A percentile compares a stretch with the other conserved stretches of the same genome.
Evolutionary conservation across 53 echinoderm and acorn worm genomes (phyloP).

Genomic region (Henricia sp.): DNA sequence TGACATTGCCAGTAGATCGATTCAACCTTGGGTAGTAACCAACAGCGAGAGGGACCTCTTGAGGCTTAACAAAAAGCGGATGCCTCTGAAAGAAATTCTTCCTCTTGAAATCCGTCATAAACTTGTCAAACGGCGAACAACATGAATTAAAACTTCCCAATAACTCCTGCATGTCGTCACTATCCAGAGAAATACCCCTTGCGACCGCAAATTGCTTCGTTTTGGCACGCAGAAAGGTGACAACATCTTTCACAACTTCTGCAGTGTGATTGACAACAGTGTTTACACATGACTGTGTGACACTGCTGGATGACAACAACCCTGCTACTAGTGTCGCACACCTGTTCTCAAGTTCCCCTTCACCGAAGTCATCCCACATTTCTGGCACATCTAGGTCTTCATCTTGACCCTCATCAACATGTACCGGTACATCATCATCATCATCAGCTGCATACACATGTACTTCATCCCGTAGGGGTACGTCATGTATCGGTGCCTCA

Average conservation of each 20-base stretch:
- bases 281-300: conserved; percentile 50
- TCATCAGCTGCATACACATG: too few species aligned
- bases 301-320: conserved; percentile 53
- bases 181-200: background rate
- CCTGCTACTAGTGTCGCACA: conserved; percentile 43
- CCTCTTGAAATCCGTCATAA: background rate
- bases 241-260: conserved; percentile 35
- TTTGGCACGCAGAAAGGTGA: conserved; percentile 29
- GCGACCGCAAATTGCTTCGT: conserved; percentile 21
- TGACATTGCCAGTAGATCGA: background rate
- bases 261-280: conserved; percentile 28
- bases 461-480: too few species aligned
- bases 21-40: background rate
- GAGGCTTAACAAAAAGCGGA: background rate
- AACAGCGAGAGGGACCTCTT: too few species aligned
- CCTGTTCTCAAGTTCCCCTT: conserved; percentile 51
- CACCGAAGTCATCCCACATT: background rate
- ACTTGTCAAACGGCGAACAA: background rate
- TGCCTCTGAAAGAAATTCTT: background rate
- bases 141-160: background rate
- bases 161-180: conserved; percentile 17
- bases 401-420: background rate
- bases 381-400: background rate
- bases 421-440: too few species aligned
- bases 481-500: too few species aligned